Evolutionary conservation across 2,888 invertebrate genomes (phyloP).

Genomic region (Lepetodrilus schrolli): DNA sequence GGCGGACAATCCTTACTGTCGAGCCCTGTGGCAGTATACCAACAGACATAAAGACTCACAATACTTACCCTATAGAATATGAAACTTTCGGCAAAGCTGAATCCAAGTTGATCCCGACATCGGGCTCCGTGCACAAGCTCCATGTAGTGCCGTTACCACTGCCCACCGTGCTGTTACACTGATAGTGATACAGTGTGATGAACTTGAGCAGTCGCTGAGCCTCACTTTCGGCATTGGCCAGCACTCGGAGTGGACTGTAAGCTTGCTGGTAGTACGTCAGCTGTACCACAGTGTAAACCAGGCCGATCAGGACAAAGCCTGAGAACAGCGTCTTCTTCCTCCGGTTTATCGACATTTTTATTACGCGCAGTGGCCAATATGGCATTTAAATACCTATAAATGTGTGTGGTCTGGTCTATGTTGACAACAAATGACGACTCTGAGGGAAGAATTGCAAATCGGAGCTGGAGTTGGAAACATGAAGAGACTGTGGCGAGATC

Average conservation of each 20-base stretch:
- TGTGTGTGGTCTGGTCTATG: too few species aligned
- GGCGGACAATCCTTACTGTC: too few species aligned
- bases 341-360: constrained; percentile 36
- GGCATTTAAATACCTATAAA: constrained; percentile 1
- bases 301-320: constrained; percentile 38
- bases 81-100: constrained; percentile 52
- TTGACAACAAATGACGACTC: too few species aligned
- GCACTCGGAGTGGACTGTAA: constrained; percentile 65
- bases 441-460: too few species aligned
- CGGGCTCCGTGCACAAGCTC: constrained; percentile 65
- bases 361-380: constrained; percentile 13
- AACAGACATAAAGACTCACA: too few species aligned
- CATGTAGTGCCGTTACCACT: constrained; percentile 63
- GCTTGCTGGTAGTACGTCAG: constrained; percentile 58
- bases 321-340: constrained; percentile 54
- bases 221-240: constrained; percentile 68
- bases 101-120: constrained; percentile 58
- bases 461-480: too few species aligned
- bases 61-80: constrained; percentile 68
- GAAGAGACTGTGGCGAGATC: too few species aligned
- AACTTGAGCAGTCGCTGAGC: constrained; percentile 67
- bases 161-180: constrained; percentile 65
- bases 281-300: constrained; percentile 53
- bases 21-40: too few species aligned
- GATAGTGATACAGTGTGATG: constrained; percentile 66